These are phyloP conservation scores for Casuarius casuarius DNA, from an alignment of 2,113 vertebrate species.

Conservation along the genomic window DNA sequence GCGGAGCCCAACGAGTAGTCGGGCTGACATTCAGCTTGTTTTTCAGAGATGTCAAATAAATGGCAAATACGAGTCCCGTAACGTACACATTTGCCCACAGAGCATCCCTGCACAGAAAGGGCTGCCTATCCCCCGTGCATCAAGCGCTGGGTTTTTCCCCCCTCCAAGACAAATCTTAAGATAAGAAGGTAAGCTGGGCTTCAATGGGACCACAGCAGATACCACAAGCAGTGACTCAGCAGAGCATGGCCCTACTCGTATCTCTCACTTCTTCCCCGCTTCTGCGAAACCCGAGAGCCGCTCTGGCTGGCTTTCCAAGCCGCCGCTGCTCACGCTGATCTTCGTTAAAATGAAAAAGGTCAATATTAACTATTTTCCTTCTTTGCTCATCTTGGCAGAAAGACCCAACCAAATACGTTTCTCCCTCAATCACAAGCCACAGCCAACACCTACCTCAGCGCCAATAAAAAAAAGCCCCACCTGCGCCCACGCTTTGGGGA, in stretches of 20 bases:
- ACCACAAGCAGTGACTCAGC: conserved; percentile 47
- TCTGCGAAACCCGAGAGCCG: not conserved
- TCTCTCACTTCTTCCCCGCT: not conserved
- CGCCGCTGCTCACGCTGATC: not conserved
- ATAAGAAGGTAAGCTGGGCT: not conserved
- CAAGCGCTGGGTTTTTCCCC: not conserved
- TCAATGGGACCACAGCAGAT: not conserved
- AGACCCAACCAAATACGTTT: not conserved
- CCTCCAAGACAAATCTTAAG: not conserved
- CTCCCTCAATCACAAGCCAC: conserved; percentile 39
- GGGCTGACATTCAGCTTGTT: not conserved
- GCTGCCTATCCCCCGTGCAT: not conserved
- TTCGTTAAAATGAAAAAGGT: conserved; percentile 43
- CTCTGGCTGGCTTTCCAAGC: not conserved
- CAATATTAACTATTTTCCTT: conserved; percentile 50
- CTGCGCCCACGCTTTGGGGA: conserved; percentile 48
- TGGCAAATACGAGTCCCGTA: not conserved
- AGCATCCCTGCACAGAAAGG: not conserved
- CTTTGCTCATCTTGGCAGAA: conserved; percentile 45
- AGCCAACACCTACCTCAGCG: conserved; percentile 47
- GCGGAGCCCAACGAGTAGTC: not conserved
- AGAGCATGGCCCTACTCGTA: not conserved
- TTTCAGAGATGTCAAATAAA: not conserved
- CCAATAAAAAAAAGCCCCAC: conserved; percentile 49
- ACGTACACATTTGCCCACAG: not conserved